These are phyloP conservation scores for Halcyon senegalensis DNA, from an alignment of 2,113 vertebrate genomes.

Conservation along the genomic window DNA sequence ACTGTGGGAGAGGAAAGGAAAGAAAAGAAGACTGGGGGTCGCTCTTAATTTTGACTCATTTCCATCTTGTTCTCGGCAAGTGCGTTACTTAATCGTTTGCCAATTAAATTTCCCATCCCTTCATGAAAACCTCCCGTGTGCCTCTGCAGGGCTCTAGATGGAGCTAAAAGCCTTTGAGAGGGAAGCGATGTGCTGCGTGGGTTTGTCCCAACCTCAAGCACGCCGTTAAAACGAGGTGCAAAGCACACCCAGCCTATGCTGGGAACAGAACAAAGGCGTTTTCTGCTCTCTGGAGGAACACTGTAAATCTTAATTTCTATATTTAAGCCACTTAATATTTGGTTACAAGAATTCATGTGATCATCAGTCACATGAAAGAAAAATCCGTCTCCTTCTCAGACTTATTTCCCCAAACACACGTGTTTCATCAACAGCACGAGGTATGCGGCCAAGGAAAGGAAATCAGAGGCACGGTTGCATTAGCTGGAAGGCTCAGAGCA, in stretches of 20 bases:
- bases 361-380: conserved; percentile 16
- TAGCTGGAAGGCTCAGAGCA: conserved; percentile 29
- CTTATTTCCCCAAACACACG: conserved; percentile 9
- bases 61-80: background rate
- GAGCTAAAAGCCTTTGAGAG: conserved; percentile 62
- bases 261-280: background rate
- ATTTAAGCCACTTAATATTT: conserved; percentile 38
- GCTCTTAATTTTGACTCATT: background rate
- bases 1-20: background rate
- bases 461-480: background rate
- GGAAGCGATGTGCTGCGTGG: accelerated
- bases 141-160: conserved; percentile 52
- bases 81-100: background rate
- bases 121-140: background rate
- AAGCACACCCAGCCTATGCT: background rate
- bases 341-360: conserved; percentile 20
- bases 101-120: background rate
- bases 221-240: background rate
- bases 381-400: background rate
- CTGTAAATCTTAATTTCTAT: conserved; percentile 3
- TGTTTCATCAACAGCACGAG: conserved; percentile 11
- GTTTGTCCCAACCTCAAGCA: background rate
- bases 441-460: background rate
- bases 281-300: background rate
- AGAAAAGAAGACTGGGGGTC: background rate